A percentile compares a stretch with the other conserved stretches of the same genome.
Evolutionary conservation across 2,797 vertebrate genomes (phyloP).

Genomic region (Tangara arthus): DNA sequence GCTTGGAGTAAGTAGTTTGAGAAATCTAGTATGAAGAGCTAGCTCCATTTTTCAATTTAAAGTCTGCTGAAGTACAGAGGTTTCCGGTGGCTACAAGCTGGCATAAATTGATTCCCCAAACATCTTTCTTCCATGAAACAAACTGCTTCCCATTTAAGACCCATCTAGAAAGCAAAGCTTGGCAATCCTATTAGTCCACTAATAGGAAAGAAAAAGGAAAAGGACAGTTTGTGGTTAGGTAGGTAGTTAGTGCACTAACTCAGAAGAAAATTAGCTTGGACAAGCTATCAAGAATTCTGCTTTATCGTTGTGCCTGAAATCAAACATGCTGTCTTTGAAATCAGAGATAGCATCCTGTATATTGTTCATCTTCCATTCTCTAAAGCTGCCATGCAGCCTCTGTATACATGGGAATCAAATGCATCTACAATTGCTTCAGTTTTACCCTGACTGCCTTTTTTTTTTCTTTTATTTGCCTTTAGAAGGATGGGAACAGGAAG

Average conservation of each 20-base stretch:
- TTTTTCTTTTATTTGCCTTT: neutral
- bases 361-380: neutral
- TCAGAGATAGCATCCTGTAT: neutral
- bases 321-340: neutral
- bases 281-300: neutral
- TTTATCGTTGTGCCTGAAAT: neutral
- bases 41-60: conserved; percentile 6
- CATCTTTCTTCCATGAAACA: neutral
- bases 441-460: neutral
- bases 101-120: neutral
- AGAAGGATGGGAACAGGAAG: neutral
- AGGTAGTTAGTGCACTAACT: neutral
- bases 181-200: conserved; percentile 1
- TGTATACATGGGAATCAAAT: neutral
- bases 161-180: conserved; percentile 10
- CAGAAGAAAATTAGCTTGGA: neutral
- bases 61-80: neutral
- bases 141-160: conserved; percentile 37
- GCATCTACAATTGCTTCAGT: neutral
- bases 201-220: neutral
- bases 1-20: neutral
- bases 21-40: neutral
- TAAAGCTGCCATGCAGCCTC: neutral
- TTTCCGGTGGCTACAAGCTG: neutral
- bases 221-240: neutral